phyloP scores from a whole-genome alignment of 2,888 invertebrate genomes.

The Campaea margaritaria region DNA sequence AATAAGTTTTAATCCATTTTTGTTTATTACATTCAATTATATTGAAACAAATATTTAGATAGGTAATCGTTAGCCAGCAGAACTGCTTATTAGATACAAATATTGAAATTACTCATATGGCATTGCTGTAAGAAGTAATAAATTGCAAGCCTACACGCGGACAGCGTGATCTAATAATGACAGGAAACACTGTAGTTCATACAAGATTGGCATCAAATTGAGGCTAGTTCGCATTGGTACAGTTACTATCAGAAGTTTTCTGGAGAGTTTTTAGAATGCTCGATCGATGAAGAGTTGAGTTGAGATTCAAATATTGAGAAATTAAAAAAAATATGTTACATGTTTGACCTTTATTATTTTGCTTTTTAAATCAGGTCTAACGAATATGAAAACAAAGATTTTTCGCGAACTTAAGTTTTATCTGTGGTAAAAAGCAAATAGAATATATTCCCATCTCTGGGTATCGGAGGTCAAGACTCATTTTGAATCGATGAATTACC shows the following conservation, averaged over 20 bases:
- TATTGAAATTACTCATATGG: constrained; percentile 13
- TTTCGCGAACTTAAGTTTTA: too few relatives aligned
- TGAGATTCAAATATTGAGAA: too few relatives aligned
- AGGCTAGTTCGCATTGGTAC: constrained; percentile 13
- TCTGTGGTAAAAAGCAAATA: too few relatives aligned
- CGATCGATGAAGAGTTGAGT: too few relatives aligned
- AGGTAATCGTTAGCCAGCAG: constrained; percentile 7
- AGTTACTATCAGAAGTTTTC: not conserved
- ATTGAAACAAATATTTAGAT: constrained; percentile 1
- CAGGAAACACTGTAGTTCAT: constrained; percentile 65
- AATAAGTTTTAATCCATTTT: not conserved
- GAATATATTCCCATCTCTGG: too few relatives aligned
- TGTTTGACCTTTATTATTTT: too few relatives aligned
- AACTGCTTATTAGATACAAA: constrained; percentile 7
- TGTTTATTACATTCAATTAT: not conserved
- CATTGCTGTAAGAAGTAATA: constrained; percentile 28
- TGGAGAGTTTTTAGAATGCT: too few relatives aligned
- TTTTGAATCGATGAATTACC: too few relatives aligned
- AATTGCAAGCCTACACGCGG: constrained; percentile 36
- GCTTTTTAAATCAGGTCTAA: too few relatives aligned
- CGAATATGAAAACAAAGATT: too few relatives aligned
- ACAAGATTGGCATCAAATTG: constrained; percentile 57
- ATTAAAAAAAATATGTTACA: too few relatives aligned
- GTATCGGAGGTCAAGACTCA: too few relatives aligned
- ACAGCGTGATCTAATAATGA: constrained; percentile 56